Evolutionary conservation across 1,140 invertebrate species (phyloP), one percentile per base, ranked within the genome.

Genomic region (Lordiphosa mommai): DNA sequence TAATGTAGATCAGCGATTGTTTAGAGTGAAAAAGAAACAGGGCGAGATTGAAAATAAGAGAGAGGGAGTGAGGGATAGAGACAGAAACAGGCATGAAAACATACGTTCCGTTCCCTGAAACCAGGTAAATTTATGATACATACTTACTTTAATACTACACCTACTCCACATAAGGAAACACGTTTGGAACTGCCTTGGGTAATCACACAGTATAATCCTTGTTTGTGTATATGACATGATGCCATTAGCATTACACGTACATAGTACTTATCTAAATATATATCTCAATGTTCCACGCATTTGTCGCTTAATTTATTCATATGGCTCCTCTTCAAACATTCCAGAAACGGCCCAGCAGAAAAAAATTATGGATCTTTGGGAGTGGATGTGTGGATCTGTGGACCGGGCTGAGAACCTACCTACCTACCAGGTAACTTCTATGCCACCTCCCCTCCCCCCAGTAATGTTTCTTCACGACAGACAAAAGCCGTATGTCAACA

Each of bases 401-500:
- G 23, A 27, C 23, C 23, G 23, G 23, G 23, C 23, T 27, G 23
- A 61, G 53, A 69, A 32, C 44, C 36, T 44, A 27, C 40, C 40
- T 65, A 38, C 44, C 63, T 66, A 72, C 53, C 76, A 82, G 76
- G 76, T 82, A 82, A 82, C 76, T 84, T 67, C 76, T 82, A 76
- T 71, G 76, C 66, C 77, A 72, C 67, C 40, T 55, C 14, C 33
- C 37, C 61, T 53, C 57, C 71, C 55, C 48, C 63, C 76, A 76
- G 73, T 84, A 57, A 82, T 82, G 66, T 82, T 84, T 82, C 76
- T 82, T 76, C 76, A 82, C 57, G 55, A 82, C 76, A 82, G 76
- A 80, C 53, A 73, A 57, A 52, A 6, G 43, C 17, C 23, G 23
- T 4, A 27, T 27, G 23, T 27, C 30, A 36, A 46, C 13, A 10